Base-by-base conservation (phyloP, 2,113 vertebrate genomes). In the Oophaga pumilio region DNA sequence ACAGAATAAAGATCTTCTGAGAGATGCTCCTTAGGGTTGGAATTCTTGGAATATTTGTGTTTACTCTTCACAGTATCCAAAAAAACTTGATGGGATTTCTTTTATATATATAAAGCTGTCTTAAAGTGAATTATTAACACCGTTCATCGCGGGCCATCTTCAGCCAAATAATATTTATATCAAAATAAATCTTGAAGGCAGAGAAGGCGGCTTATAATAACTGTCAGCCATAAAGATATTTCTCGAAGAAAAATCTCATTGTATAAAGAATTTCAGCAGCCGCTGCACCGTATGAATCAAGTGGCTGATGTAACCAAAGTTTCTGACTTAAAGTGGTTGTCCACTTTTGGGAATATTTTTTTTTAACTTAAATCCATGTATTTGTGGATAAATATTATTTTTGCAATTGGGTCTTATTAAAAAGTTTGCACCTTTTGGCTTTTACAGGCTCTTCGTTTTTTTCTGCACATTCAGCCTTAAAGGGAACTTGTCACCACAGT, bases 141-240 rank as follows among this genome's bases (percentile, higher is more conserved):
- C 17, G 17, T 28, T 24, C 22, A 68, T 86, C 60, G 60, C 76
- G 4, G 18, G 62, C 66, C 33, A 52, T 66, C 74, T 26, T 69
- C 85, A 56, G 28, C 59, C 64, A 68, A 60, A 73, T 12, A 15
- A 74, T 74, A 85, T 85, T 76, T 49, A 76, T 85, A 60, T 76
- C 71, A 18, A 62, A 43, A 85, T 85, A 85, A 85, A 85, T 85
- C 84, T 33, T 43, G 53, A 62, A 76, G 5, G 20, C 60, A 26
- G 33, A 22, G 73, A 85, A 85, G 69, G 73, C 15, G 26, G 84
- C 56, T 76, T 59, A 76, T 74, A 85, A 85, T 85, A 85, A 76
- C 84, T 85, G 84, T 85, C 84, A 85, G 69, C 28, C 73, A 57
- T 43, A 62, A 57, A 76, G 57, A 76, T 28, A 60, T 62, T 18